Conservation (phyloP, 2,113 vertebrate genomes). For the Malurus elegans region DNA sequence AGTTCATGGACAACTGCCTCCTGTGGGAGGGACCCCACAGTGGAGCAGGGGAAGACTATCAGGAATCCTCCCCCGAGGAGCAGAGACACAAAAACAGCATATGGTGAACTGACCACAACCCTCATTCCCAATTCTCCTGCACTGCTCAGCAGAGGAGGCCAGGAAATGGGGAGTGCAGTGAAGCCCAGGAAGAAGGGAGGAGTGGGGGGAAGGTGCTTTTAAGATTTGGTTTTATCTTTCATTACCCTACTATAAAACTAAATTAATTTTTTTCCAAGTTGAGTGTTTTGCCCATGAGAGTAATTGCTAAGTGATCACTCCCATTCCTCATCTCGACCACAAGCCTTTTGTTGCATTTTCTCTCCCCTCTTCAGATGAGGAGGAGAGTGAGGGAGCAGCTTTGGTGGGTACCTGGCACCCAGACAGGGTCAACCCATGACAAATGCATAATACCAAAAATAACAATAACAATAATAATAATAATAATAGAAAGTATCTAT, state of each 20-base stretch:
- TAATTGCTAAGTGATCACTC: neutral
- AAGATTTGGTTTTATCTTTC: neutral
- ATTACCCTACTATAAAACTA: neutral
- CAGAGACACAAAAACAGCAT: neutral
- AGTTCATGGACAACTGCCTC: neutral
- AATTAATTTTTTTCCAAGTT: neutral
- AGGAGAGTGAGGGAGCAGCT: neutral
- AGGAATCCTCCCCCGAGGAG: neutral
- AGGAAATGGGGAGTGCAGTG: rapidly evolving
- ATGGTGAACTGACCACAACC: neutral
- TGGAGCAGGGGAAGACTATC: neutral
- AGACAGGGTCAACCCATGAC: neutral
- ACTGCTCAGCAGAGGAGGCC: neutral
- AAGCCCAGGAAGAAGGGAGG: neutral
- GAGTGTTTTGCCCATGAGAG: neutral
- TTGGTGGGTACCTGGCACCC: neutral
- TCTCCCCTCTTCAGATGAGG: neutral
- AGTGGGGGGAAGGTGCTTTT: neutral
- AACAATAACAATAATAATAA: neutral
- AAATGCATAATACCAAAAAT: neutral
- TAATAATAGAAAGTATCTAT: neutral
- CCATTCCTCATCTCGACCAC: neutral
- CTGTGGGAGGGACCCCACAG: rapidly evolving
- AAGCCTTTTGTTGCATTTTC: neutral
- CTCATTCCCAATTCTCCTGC: neutral